phyloP scores from a whole-genome alignment of 2,113 vertebrate species.

The Microcebus ravelobensis region DNA sequence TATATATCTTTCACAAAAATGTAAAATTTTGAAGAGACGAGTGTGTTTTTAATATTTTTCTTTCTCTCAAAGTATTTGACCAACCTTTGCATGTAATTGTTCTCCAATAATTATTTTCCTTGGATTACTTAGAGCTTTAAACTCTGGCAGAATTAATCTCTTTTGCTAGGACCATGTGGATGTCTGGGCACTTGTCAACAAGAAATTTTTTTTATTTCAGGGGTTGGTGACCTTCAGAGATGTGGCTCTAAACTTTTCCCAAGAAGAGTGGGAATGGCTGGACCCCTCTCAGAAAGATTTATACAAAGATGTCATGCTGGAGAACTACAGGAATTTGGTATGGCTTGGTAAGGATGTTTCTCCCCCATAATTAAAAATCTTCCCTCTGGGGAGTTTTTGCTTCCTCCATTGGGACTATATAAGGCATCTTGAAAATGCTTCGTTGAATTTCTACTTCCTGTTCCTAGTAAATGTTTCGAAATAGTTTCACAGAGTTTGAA shows the following conservation, averaged over 20 bases:
- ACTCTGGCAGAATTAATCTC: not conserved
- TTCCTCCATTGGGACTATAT: conserved; percentile 23
- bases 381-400: not conserved
- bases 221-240: conserved; percentile 69
- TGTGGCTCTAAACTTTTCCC: conserved; percentile 71
- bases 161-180: not conserved
- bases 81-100: not conserved
- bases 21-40: not conserved
- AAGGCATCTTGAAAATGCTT: not conserved
- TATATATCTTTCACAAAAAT: not conserved
- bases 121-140: not conserved
- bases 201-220: conserved; percentile 33
- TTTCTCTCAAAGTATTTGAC: not conserved
- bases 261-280: conserved; percentile 72
- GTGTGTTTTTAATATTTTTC: conserved; percentile 2
- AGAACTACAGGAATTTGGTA: conserved; percentile 76
- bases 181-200: not conserved
- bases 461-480: conserved; percentile 26
- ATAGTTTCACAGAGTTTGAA: conserved; percentile 32
- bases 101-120: not conserved
- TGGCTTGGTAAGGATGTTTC: conserved; percentile 77
- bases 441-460: conserved; percentile 29
- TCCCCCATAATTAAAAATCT: conserved; percentile 8
- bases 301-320: conserved; percentile 74
- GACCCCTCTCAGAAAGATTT: conserved; percentile 69